A percentile compares a stretch with the other conserved stretches of the same genome.
Evolutionary conservation across 2,797 vertebrate species (phyloP).

Genomic region (Betta splendens): DNA sequence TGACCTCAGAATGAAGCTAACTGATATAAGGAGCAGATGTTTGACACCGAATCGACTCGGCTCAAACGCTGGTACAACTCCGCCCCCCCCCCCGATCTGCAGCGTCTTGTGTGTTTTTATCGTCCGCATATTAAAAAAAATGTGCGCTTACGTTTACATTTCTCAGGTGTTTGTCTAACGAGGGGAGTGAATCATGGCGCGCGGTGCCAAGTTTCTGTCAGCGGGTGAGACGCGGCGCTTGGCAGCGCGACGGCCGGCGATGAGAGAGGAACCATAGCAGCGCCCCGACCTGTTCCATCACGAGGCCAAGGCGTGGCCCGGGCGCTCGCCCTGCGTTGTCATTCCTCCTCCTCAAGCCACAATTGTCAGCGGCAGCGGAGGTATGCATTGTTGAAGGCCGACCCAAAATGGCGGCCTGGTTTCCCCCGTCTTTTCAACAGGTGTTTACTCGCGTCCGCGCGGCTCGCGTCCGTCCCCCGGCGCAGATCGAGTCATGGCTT

Average conservation of each 20-base stretch:
- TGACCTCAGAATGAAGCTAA: not conserved
- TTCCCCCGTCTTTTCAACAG: slow-evolving; percentile 79
- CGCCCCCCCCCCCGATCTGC: slow-evolving; percentile 36
- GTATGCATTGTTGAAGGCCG: slow-evolving; percentile 76
- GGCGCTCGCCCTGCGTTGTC: slow-evolving; percentile 50
- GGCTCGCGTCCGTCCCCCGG: slow-evolving; percentile 66
- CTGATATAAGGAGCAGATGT: not conserved
- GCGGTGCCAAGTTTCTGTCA: slow-evolving; percentile 82
- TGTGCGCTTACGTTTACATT: slow-evolving; percentile 74
- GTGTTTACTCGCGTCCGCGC: slow-evolving; percentile 76
- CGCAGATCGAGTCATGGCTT: slow-evolving; percentile 40
- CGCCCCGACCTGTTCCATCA: slow-evolving; percentile 75
- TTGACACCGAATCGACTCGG: slow-evolving; percentile 12
- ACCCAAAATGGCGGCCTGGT: slow-evolving; percentile 70
- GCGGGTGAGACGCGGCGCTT: slow-evolving; percentile 42
- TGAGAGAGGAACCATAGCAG: slow-evolving; percentile 69
- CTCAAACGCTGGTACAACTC: slow-evolving; percentile 34
- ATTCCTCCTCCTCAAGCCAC: slow-evolving; percentile 53
- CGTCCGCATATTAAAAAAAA: slow-evolving; percentile 47
- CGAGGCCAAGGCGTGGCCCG: slow-evolving; percentile 62
- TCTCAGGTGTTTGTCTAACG: slow-evolving; percentile 77
- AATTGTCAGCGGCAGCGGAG: slow-evolving; percentile 65
- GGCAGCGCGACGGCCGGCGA: slow-evolving; percentile 52
- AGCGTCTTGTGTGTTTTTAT: slow-evolving; percentile 49
- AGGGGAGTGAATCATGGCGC: slow-evolving; percentile 64